Evolutionary conservation across 2,797 vertebrate species (phyloP).

Genomic region (Cetoscarus ocellatus): DNA sequence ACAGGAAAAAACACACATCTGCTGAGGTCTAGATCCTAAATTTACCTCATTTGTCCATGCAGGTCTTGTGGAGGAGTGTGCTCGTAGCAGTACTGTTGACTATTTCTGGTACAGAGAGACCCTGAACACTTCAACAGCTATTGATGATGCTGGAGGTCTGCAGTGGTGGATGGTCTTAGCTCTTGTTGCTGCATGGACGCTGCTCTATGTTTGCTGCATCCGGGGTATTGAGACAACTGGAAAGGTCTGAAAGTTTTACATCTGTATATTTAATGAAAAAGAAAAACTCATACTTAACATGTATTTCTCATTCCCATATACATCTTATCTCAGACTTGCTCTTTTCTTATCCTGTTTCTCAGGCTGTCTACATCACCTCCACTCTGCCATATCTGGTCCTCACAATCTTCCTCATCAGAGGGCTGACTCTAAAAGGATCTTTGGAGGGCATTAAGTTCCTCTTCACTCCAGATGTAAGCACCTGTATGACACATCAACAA

Average conservation of each 20-base stretch:
- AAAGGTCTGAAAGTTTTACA: constrained; percentile 84
- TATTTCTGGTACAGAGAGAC: constrained; percentile 97
- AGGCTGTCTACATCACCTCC: constrained; percentile 96
- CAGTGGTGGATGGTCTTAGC: constrained; percentile 93
- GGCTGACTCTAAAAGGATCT: constrained; percentile 93
- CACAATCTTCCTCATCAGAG: constrained; percentile 95
- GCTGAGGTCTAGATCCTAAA: background rate
- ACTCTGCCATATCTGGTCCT: constrained; percentile 94
- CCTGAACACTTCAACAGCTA: constrained; percentile 88
- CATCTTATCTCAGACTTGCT: too few species aligned
- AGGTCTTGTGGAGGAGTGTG: constrained; percentile 88
- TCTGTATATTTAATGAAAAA: constrained; percentile 26
- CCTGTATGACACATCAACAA: background rate
- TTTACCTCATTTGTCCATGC: background rate
- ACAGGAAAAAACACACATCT: background rate
- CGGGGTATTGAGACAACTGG: constrained; percentile 95
- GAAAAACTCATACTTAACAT: background rate
- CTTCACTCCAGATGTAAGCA: constrained; percentile 92
- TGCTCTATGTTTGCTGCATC: constrained; percentile 91
- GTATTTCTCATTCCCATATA: too few species aligned
- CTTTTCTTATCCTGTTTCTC: constrained; percentile 1
- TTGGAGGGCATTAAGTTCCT: constrained; percentile 89
- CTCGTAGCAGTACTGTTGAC: constrained; percentile 88
- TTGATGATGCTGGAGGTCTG: constrained; percentile 83
- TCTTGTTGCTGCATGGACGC: constrained; percentile 87